Conservation (phyloP, 2,888 invertebrate species). For the Brachyptera risi region DNA sequence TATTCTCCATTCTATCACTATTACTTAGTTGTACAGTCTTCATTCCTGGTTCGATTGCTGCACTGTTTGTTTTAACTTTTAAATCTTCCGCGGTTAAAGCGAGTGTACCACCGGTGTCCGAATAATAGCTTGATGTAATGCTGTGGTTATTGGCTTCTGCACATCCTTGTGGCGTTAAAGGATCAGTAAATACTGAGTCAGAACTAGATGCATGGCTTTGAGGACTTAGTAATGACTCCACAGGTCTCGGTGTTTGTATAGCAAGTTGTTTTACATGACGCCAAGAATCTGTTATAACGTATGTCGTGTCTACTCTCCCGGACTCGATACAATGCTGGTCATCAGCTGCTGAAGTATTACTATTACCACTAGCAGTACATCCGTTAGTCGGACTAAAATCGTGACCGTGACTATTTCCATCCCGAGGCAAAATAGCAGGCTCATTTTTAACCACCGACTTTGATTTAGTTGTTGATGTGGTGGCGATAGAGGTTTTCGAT, state of each 20-base stretch:
- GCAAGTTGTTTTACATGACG: conserved; percentile 41
- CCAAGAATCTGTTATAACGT: conserved; percentile 46
- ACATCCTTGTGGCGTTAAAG: conserved; percentile 53
- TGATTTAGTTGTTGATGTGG: too few species aligned
- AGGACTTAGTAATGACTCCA: conserved; percentile 15
- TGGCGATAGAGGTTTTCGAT: conserved; percentile 24
- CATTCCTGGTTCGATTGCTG: conserved; percentile 12
- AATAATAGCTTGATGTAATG: conserved; percentile 31
- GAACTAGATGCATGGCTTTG: conserved; percentile 58
- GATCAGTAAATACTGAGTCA: conserved; percentile 72
- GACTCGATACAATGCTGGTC: too few species aligned
- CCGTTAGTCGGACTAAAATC: conserved; percentile 20
- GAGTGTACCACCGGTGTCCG: conserved; percentile 31
- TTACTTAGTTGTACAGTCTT: too few species aligned
- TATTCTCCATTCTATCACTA: too few species aligned
- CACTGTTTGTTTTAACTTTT: not conserved
- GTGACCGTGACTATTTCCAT: conserved; percentile 8
- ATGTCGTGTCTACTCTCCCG: conserved; percentile 8
- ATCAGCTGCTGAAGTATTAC: too few species aligned
- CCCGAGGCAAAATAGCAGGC: not conserved
- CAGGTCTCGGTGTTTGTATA: conserved; percentile 35
- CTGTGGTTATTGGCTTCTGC: conserved; percentile 28
- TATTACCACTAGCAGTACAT: conserved; percentile 27
- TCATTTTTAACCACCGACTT: not conserved
- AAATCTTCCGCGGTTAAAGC: not conserved